phyloP scores from a whole-genome alignment of 2,113 vertebrate genomes.

The Syngnathoides biaculeatus region DNA sequence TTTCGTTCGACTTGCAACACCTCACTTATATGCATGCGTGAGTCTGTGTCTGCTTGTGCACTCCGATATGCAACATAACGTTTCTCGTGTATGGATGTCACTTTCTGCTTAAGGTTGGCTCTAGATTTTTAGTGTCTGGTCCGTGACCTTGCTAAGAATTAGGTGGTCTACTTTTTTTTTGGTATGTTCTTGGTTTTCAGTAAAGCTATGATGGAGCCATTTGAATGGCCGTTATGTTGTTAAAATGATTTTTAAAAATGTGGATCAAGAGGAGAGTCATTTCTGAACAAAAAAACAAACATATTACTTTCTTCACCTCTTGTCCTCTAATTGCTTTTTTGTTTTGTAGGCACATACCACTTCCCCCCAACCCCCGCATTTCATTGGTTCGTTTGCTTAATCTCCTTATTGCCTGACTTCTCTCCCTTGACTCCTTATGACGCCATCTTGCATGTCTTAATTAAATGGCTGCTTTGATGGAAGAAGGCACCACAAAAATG shows the following conservation, averaged over 20 bases:
- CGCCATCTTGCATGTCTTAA: constrained; percentile 61
- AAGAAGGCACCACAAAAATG: constrained; percentile 15
- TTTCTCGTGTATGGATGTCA: constrained; percentile 37
- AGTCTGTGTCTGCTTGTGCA: not conserved
- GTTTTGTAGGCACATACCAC: not conserved
- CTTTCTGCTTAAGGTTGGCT: constrained; percentile 27
- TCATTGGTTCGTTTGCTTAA: not conserved
- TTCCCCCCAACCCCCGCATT: not conserved
- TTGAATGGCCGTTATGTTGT: not conserved
- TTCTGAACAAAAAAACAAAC: not conserved
- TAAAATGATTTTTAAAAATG: not conserved
- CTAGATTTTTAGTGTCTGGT: constrained; percentile 14
- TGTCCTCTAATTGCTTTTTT: not conserved
- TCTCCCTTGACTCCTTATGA: constrained; percentile 38
- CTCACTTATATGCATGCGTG: not conserved
- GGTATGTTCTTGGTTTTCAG: not conserved
- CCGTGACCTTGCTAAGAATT: constrained; percentile 21
- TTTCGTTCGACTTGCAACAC: not conserved
- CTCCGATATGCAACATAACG: constrained; percentile 1
- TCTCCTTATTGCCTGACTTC: constrained; percentile 47
- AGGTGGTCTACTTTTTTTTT: not conserved
- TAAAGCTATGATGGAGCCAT: not conserved
- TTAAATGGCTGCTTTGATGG: constrained; percentile 59
- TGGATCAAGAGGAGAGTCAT: constrained; percentile 3
- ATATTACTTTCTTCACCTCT: not conserved